These are phyloP conservation scores for Poeciliopsis presidionis DNA, from an alignment of 2,797 vertebrate species.

Conservation along the genomic window DNA sequence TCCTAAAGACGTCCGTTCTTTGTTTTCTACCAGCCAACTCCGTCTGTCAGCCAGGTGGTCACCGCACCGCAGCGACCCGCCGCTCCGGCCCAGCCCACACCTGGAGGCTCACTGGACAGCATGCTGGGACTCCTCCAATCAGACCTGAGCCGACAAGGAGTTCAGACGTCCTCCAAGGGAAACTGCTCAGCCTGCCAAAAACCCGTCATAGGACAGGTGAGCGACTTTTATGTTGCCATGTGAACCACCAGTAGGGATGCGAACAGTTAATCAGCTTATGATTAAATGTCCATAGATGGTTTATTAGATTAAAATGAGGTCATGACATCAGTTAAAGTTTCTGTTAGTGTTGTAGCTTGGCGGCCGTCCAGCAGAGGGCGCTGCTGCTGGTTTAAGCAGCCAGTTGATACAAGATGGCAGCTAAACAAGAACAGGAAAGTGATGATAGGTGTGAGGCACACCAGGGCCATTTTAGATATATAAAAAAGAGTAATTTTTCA, in stretches of 20 bases:
- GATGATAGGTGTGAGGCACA: no score
- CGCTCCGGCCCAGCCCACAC: conserved; percentile 62
- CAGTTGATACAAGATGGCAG: no score
- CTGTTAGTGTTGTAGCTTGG: no score
- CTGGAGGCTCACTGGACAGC: conserved; percentile 87
- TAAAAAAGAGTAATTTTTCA: no score
- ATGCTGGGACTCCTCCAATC: conserved; percentile 93
- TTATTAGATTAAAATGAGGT: no score
- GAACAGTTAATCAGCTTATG: no score
- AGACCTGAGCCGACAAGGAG: conserved; percentile 89
- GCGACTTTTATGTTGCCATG: background rate
- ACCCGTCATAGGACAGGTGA: conserved; percentile 91
- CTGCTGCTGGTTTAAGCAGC: no score
- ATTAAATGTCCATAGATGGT: no score
- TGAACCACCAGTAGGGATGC: background rate
- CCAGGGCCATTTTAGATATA: no score
- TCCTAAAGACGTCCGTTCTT: background rate
- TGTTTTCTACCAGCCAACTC: conserved; percentile 67
- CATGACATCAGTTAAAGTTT: no score
- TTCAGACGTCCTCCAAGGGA: conserved; percentile 89
- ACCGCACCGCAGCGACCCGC: conserved; percentile 63
- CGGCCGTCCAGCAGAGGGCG: no score
- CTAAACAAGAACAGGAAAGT: no score
- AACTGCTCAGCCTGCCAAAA: conserved; percentile 91
- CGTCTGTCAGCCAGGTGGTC: conserved; percentile 68